Base-by-base conservation (phyloP, 1,140 invertebrate genomes). In the Varroa destructor region DNA sequence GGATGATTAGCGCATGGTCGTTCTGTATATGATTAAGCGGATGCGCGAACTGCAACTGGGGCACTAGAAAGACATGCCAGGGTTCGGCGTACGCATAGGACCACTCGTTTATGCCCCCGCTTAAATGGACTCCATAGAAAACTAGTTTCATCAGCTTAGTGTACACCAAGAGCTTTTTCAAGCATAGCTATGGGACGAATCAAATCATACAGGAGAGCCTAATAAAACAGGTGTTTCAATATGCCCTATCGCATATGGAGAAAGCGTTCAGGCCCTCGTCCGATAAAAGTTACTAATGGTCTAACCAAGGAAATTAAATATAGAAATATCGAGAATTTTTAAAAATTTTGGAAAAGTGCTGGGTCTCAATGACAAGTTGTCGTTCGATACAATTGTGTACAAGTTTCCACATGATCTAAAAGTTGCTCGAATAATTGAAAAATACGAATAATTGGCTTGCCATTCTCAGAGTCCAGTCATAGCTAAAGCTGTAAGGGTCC, bases 11-110 rank as follows among this genome's bases (percentile, higher is more conserved):
- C 61, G 46, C 40, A 67, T 4, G 37, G 46, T 40, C 8, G 12
- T 67, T 14, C 37, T 67, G 40, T 12, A 67, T 12, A 67, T 67
- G 61, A 67, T 67, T 67, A 40, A 37, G 10, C 61, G 12, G n/a
- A 67, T 67, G 14, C 10, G 2, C 61, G 61, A 67, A 2, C 46
- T 67, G 2, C 40, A 67, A 40, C 61, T 12, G 10, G 61, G 40
- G 37, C 61, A 67, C 10, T 14, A 37, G 12, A 5, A 3, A 36
- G 4, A 0, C 55, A 12, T 36, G 57, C 12, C 12, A 67, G 3
- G 61, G 61, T 36, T 12, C 37, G 14, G 3, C 61, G 12, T 67
- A 37, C 40, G n/a, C 10, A 67, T 1, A 10, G 61, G 4, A 58
- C 12, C 25, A 36, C 46, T 12, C 61, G 40, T 46, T 46, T 5